Conservation (phyloP, 2,888 invertebrate species). For the Carabus problematicus region DNA sequence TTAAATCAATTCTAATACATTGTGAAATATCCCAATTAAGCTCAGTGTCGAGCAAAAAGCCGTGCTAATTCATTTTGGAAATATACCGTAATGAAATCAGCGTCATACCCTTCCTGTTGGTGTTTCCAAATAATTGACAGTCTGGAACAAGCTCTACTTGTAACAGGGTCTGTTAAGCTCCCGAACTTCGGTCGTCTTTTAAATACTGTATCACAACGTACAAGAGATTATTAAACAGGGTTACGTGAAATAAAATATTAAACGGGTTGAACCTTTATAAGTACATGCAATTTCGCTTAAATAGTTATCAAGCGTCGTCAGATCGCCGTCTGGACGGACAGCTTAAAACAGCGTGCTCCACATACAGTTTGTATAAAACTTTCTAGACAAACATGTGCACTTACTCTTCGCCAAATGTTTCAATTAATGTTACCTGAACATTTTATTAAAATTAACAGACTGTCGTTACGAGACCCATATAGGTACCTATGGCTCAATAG, state of each 20-base stretch:
- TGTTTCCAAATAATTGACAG: background rate
- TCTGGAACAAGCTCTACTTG: slow-evolving; percentile 16
- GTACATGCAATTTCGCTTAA: slow-evolving; percentile 33
- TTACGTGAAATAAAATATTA: slow-evolving; percentile 37
- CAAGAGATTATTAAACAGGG: slow-evolving; percentile 32
- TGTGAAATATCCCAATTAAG: no score
- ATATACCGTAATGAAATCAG: no score
- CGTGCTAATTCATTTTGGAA: no score
- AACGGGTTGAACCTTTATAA: slow-evolving; percentile 26
- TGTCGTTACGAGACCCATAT: no score
- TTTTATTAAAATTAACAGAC: no score
- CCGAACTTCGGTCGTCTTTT: slow-evolving; percentile 24
- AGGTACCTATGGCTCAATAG: no score
- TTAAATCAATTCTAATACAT: no score
- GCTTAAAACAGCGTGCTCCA: slow-evolving; percentile 22
- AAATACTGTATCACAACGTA: slow-evolving; percentile 32
- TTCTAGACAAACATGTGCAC: slow-evolving; percentile 23
- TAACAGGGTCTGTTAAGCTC: background rate
- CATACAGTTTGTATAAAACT: slow-evolving; percentile 24
- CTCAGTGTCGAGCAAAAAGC: no score
- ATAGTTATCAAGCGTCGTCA: slow-evolving; percentile 25
- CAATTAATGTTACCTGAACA: no score
- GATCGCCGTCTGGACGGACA: slow-evolving; percentile 24
- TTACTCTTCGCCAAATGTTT: no score
- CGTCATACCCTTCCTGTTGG: no score